Conservation (phyloP, 2,113 vertebrate genomes). For the Rhadina sibilatrix region DNA sequence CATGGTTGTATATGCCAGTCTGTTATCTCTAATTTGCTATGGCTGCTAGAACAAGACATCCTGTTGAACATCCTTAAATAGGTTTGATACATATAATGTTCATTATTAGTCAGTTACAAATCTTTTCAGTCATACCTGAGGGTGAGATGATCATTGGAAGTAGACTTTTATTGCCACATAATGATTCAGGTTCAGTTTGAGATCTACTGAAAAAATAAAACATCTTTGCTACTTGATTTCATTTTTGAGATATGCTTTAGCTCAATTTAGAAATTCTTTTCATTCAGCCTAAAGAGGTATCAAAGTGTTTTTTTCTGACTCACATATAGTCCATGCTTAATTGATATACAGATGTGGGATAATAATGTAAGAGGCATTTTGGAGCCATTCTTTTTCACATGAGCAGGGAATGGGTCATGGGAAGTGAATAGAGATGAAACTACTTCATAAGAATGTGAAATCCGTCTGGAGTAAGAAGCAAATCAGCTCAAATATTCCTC, state of each 20-base stretch:
- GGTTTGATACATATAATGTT: not conserved
- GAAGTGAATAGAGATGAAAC: not conserved
- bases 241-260: slow-evolving; percentile 21
- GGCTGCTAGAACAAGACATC: not conserved
- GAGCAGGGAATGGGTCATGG: not conserved
- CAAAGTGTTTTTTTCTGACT: slow-evolving; percentile 57
- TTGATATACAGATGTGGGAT: not conserved
- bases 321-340: slow-evolving; percentile 23
- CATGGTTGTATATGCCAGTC: not conserved
- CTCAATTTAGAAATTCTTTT: slow-evolving; percentile 49
- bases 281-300: slow-evolving; percentile 33
- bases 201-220: slow-evolving; percentile 47
- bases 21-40: not conserved
- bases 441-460: slow-evolving; percentile 3
- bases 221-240: slow-evolving; percentile 11
- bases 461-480: not conserved
- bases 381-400: not conserved
- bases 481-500: not conserved
- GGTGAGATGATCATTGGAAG: not conserved
- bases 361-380: not conserved
- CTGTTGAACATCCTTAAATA: not conserved
- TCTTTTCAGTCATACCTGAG: not conserved
- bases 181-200: slow-evolving; percentile 17
- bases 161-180: not conserved
- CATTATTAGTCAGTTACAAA: not conserved